Conservation (phyloP, 2,888 invertebrate genomes). For the Xestia ashworthii region DNA sequence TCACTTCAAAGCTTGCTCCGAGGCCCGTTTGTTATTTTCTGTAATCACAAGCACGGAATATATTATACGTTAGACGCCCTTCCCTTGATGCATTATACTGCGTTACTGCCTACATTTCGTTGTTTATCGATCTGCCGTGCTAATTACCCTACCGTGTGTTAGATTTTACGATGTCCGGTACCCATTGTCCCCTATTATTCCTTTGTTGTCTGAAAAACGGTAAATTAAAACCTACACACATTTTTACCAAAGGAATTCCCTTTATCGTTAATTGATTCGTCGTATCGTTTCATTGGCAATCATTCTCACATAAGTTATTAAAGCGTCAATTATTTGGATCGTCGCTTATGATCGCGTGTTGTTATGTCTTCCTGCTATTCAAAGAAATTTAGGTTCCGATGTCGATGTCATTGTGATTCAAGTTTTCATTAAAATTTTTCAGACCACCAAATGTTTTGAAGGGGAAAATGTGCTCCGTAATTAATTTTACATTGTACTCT, state of each 20-base stretch:
- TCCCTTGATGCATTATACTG: conserved; percentile 64
- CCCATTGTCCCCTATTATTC: conserved; percentile 32
- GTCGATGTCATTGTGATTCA: conserved; percentile 23
- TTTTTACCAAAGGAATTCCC: conserved; percentile 12
- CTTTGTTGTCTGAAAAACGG: conserved; percentile 23
- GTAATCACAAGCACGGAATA: conserved; percentile 82
- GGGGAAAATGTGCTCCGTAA: conserved; percentile 40
- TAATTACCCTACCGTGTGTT: conserved; percentile 44
- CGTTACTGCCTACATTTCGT: conserved; percentile 42
- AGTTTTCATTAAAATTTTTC: conserved; percentile 40
- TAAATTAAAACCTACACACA: conserved; percentile 23
- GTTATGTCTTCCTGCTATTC: conserved; percentile 47
- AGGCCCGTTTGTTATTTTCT: conserved; percentile 82
- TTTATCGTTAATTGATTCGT: conserved; percentile 28
- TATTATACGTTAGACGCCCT: conserved; percentile 70
- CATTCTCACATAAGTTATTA: conserved; percentile 33
- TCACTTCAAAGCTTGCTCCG: conserved; percentile 81
- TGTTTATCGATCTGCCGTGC: conserved; percentile 40
- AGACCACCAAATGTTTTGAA: conserved; percentile 34
- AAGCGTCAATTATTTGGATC: conserved; percentile 41
- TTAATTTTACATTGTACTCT: conserved; percentile 53
- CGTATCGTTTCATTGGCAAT: conserved; percentile 23
- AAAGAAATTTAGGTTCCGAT: conserved; percentile 36
- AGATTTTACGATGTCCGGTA: conserved; percentile 34
- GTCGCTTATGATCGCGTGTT: conserved; percentile 40